Evolutionary conservation across 1,140 invertebrate species (phyloP), one percentile per base, ranked within the genome.

Genomic region (Aricia agestis): DNA sequence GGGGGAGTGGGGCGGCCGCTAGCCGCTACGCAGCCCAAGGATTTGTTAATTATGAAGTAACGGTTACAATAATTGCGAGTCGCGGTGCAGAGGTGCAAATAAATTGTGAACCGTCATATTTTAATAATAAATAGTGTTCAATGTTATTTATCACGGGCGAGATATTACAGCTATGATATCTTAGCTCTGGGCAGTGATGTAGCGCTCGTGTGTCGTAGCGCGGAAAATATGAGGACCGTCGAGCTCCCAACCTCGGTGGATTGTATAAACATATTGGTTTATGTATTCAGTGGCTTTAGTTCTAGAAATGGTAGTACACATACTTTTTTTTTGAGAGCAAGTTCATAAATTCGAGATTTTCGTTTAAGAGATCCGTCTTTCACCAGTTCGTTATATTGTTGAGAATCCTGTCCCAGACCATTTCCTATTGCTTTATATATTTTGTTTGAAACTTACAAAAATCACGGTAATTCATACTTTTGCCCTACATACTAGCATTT

Each of bases 31-130:
- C 45, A 42, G 52, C 61, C 45, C 13, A 71, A 71, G 63, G 63
- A 71, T 71, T 66, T 25, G 45, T 57, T 71, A 71, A 71, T 71
- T 71, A 71, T 65, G 52, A 66, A 71, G 66, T 71, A 71, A 71
- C 69, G 63, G 69, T 45, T 58, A 71, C 66, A 66, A 71, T 58
- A 32, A 71, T 31, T 65, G 45, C 69, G 19, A 63, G 59, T 19
- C 59, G 58, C 59, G 17, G 59, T 17, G 10, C 59, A 10, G 59
- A 19, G 59, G 17, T 63, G 59, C 59, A 11, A 63, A 19, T 63
- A 63, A 63, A 63, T 63, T 63, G 59, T 63, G 59, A 63, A 63
- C 59, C 59, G 59, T 63, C 59, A 25, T 25, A 18, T 18, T 59
- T 17, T 10, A 19, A 63, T 63, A 19, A 63, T 63, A 19, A 63